Conservation (phyloP, 35 echinoderm and acorn worm genomes). For the Ophiothrix spiculata region DNA sequence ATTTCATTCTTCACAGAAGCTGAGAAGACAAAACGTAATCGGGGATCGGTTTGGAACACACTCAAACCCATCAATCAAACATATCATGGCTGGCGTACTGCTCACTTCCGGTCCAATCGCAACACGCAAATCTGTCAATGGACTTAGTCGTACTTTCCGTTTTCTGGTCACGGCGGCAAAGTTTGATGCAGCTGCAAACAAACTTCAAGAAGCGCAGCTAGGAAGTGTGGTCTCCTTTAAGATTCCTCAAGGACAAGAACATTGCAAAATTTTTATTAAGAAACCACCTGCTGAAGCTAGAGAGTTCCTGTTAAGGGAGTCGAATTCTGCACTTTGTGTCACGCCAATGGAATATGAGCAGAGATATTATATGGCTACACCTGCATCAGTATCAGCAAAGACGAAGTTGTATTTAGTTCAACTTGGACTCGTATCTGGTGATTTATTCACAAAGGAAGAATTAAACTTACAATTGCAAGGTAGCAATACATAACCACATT, state of each 20-base stretch:
- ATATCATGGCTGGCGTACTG: background rate
- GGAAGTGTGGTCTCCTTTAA: background rate
- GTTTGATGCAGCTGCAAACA: background rate
- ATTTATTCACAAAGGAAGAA: background rate
- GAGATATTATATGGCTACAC: background rate
- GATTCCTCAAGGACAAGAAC: background rate
- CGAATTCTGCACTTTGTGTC: background rate
- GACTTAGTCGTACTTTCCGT: background rate
- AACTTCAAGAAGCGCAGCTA: background rate
- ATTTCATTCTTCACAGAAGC: background rate
- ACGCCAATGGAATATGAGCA: background rate
- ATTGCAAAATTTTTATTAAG: background rate
- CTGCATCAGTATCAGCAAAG: background rate
- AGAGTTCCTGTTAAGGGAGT: background rate
- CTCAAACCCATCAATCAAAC: background rate
- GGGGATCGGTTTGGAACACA: background rate
- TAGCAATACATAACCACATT: too few species aligned
- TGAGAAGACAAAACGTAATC: background rate
- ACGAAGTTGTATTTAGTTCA: background rate
- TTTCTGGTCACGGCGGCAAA: background rate
- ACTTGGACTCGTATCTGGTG: background rate
- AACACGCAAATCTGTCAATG: background rate
- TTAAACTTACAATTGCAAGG: too few species aligned
- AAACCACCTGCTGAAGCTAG: background rate
- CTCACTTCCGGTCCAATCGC: background rate